Evolutionary conservation across 2,113 vertebrate genomes (phyloP).

Genomic region (Menura novaehollandiae): DNA sequence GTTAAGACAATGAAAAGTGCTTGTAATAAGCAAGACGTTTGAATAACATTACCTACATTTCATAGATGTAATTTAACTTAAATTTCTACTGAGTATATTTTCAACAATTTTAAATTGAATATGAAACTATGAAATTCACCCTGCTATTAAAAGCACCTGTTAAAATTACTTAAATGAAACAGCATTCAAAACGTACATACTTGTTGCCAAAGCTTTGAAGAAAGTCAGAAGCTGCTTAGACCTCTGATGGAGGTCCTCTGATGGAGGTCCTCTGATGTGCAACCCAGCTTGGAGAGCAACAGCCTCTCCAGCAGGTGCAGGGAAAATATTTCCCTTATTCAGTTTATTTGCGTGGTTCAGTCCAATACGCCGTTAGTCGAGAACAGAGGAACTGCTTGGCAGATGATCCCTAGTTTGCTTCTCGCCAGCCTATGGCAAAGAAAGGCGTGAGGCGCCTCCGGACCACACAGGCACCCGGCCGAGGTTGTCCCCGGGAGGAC

Average conservation of each 20-base stretch:
- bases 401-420: neutral
- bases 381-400: conserved; percentile 9
- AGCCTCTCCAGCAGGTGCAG: conserved; percentile 41
- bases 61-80: neutral
- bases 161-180: neutral
- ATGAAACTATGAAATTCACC: neutral
- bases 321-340: conserved; percentile 27
- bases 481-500: neutral
- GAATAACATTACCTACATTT: neutral
- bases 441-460: neutral
- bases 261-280: neutral
- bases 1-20: neutral
- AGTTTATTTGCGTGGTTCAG: neutral
- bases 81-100: neutral
- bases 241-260: conserved; percentile 5
- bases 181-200: neutral
- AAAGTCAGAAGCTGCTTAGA: conserved; percentile 7
- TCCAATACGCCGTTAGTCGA: neutral
- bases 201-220: neutral
- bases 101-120: neutral
- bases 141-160: neutral
- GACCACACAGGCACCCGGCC: rapidly evolving
- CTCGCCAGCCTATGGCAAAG: neutral
- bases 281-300: neutral
- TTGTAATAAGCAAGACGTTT: neutral